Evolutionary conservation across 2,888 invertebrate species (phyloP), one percentile per base, ranked within the genome.

Genomic region (Agonum fuliginosum): DNA sequence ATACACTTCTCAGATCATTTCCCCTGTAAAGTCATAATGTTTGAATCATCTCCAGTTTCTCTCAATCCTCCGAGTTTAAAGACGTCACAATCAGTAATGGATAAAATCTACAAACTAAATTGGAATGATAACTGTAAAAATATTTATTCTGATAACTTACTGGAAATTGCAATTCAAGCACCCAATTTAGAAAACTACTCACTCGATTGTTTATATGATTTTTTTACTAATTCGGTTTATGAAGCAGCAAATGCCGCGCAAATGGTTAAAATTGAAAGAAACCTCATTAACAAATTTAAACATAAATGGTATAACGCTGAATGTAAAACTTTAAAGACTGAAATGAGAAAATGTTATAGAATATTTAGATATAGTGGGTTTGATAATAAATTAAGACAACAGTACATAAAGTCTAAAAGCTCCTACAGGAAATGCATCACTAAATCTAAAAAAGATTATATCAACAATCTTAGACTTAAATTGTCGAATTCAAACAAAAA

Each of bases 91-190:
- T n/a, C n/a, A n/a, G n/a, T n/a, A n/a, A n/a, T n/a, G n/a, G n/a
- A n/a, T n/a, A n/a, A n/a, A n/a, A n/a, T n/a, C n/a, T n/a, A n/a
- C n/a, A n/a, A n/a, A n/a, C n/a, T n/a, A n/a, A n/a, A n/a, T n/a
- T n/a, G n/a, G n/a, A n/a, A n/a, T n/a, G n/a, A n/a, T n/a, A n/a
- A n/a, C n/a, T n/a, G n/a, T n/a, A n/a, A n/a, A n/a, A n/a, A n/a
- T n/a, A n/a, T n/a, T n/a, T n/a, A n/a, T n/a, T n/a, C n/a, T n/a
- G n/a, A n/a, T n/a, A n/a, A n/a, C n/a, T n/a, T n/a, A n/a, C n/a
- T n/a, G n/a, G 51, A 51, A 22, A 51, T 22, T 22, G 51, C 51
- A 1, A n/a, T 51, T 51, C 51, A 22, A 24, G 51, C 51, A 10
- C 51, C 51, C 14, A n/a, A 20, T 4, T 22, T 51, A 22, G 22